Conservation (phyloP, 1,140 invertebrate species). For the Macrotrachela quadricornifera region DNA sequence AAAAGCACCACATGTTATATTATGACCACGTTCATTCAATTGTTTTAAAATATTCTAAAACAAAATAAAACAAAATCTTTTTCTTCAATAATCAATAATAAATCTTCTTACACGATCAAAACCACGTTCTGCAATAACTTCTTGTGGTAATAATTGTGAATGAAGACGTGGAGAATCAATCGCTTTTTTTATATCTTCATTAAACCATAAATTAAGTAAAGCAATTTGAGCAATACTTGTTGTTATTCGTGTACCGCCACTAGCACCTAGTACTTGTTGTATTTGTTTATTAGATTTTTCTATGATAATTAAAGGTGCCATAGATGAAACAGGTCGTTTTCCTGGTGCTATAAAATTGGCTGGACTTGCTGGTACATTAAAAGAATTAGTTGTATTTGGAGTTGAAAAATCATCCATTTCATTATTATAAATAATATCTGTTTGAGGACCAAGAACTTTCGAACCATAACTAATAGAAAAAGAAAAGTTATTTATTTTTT, state of each 20-base stretch:
- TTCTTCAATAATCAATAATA: not conserved
- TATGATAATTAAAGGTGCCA: constrained; percentile 61
- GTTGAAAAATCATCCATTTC: constrained; percentile 86
- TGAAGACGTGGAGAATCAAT: constrained; percentile 67
- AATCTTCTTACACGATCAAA: constrained; percentile 39
- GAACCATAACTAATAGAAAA: constrained; percentile 28
- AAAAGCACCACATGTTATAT: constrained; percentile 2
- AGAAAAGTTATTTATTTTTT: not conserved
- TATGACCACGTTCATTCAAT: not conserved
- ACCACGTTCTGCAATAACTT: constrained; percentile 52
- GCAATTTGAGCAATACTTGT: constrained; percentile 54
- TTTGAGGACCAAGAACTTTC: constrained; percentile 35
- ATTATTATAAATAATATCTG: constrained; percentile 76
- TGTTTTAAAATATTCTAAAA: not conserved
- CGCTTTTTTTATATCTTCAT: constrained; percentile 51
- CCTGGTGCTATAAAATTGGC: constrained; percentile 54
- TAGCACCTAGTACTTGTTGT: constrained; percentile 56
- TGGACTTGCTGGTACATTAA: constrained; percentile 47
- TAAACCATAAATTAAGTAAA: constrained; percentile 3
- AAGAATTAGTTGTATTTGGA: constrained; percentile 48
- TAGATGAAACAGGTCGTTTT: constrained; percentile 72
- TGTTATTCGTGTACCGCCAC: constrained; percentile 72
- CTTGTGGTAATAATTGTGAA: constrained; percentile 71
- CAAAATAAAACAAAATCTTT: not conserved
- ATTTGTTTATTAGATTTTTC: constrained; percentile 39